A percentile compares a stretch with the other conserved stretches of the same genome.
phyloP scores from a whole-genome alignment of 2,888 invertebrate species.

The Scotopteryx bipunctaria region DNA sequence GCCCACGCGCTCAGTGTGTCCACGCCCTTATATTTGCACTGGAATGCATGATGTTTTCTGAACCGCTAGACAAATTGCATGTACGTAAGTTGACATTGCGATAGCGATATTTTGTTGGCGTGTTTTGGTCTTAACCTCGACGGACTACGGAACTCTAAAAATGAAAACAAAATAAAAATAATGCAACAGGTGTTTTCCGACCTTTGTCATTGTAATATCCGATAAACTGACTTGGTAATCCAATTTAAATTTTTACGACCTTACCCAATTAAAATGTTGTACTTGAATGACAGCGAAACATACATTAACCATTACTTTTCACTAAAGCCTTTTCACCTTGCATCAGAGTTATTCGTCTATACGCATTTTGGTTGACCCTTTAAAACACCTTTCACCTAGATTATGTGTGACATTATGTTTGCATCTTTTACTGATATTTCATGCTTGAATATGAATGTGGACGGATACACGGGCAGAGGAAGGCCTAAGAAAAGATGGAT shows the following conservation, averaged over 20 bases:
- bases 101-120: background rate
- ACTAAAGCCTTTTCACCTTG: background rate
- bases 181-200: constrained; percentile 13
- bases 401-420: no score
- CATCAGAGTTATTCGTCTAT: background rate
- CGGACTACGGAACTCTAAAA: background rate
- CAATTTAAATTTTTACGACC: constrained; percentile 14
- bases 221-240: constrained; percentile 12
- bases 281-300: constrained; percentile 4
- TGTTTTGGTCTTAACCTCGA: background rate
- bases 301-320: constrained; percentile 6
- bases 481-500: no score
- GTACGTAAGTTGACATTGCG: background rate
- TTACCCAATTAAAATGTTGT: constrained; percentile 6
- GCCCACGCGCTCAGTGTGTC: constrained; percentile 74
- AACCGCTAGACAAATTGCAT: constrained; percentile 2
- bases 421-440: no score
- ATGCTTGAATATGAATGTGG: no score
- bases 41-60: constrained; percentile 52
- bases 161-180: constrained; percentile 1
- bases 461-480: no score
- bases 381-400: background rate
- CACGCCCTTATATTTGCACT: constrained; percentile 74
- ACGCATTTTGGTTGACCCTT: background rate
- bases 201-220: constrained; percentile 17